Evolutionary conservation across 2,888 invertebrate genomes (phyloP).

Genomic region (Nemurella pictetii): DNA sequence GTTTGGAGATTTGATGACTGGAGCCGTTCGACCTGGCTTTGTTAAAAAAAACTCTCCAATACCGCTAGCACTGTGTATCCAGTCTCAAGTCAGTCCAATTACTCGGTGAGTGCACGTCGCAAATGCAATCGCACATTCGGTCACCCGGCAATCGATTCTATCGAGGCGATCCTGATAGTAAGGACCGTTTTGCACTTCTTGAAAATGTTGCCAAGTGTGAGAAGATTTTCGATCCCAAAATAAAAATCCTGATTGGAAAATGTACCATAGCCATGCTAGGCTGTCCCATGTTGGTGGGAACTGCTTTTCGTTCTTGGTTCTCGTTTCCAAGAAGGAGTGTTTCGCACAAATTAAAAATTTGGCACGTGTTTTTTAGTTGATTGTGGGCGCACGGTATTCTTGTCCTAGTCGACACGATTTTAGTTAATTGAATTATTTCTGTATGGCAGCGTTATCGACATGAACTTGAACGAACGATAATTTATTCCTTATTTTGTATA

Average conservation of each 20-base stretch:
- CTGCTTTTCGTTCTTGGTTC: neutral
- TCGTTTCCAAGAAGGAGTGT: neutral
- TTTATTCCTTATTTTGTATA: no score
- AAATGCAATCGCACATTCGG: neutral
- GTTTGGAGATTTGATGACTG: neutral
- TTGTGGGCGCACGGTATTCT: neutral
- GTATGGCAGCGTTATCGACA: neutral
- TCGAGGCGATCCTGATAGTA: neutral
- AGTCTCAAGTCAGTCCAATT: neutral
- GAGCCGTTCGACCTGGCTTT: neutral
- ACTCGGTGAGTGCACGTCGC: neutral
- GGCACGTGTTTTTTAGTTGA: neutral
- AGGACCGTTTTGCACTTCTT: neutral
- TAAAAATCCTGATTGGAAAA: neutral
- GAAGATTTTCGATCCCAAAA: neutral
- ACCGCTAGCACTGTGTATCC: neutral
- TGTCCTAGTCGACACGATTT: neutral
- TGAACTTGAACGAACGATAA: neutral
- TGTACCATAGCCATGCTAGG: neutral
- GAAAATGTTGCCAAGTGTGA: neutral
- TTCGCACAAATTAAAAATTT: neutral
- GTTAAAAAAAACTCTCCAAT: neutral
- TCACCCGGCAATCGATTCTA: no score
- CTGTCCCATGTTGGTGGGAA: neutral
- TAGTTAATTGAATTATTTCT: neutral